phyloP scores from a whole-genome alignment of 1,140 invertebrate genomes.

The Lycorma delicatula region DNA sequence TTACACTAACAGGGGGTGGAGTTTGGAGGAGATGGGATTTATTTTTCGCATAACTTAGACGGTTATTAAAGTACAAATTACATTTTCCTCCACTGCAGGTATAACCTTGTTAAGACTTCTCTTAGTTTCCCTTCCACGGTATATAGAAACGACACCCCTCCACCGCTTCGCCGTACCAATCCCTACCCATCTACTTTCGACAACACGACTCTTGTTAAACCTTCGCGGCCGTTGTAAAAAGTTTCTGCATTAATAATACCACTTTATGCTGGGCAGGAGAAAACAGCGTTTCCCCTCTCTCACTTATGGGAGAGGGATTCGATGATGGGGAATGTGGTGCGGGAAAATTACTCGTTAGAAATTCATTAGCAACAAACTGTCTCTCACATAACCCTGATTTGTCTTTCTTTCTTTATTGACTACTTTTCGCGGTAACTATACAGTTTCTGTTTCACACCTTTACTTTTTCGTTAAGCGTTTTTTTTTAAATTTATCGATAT shows the following conservation, averaged over 20 bases:
- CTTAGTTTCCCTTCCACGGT: background rate
- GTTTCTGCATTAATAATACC: slow-evolving; percentile 6
- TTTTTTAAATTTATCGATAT: too few species aligned
- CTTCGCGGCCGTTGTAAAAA: background rate
- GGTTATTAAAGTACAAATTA: slow-evolving; percentile 6
- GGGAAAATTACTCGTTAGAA: slow-evolving; percentile 6
- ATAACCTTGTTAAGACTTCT: background rate
- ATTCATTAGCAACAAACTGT: slow-evolving; percentile 4
- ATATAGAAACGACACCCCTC: background rate
- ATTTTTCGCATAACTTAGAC: slow-evolving; percentile 6
- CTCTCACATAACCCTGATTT: slow-evolving; percentile 2
- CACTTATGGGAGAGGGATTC: too few species aligned
- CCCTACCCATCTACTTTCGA: background rate
- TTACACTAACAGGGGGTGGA: background rate
- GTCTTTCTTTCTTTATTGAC: slow-evolving; percentile 1
- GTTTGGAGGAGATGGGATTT: background rate
- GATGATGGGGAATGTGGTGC: background rate
- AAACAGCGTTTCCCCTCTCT: too few species aligned
- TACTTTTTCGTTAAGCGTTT: too few species aligned
- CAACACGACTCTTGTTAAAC: background rate
- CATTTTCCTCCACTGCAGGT: slow-evolving; percentile 1
- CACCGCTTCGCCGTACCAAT: background rate
- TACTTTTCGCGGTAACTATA: too few species aligned
- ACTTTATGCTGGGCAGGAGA: background rate
- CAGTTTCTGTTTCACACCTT: too few species aligned